phyloP scores from a whole-genome alignment of 2,797 vertebrate species.

The Cyclura pinguis region DNA sequence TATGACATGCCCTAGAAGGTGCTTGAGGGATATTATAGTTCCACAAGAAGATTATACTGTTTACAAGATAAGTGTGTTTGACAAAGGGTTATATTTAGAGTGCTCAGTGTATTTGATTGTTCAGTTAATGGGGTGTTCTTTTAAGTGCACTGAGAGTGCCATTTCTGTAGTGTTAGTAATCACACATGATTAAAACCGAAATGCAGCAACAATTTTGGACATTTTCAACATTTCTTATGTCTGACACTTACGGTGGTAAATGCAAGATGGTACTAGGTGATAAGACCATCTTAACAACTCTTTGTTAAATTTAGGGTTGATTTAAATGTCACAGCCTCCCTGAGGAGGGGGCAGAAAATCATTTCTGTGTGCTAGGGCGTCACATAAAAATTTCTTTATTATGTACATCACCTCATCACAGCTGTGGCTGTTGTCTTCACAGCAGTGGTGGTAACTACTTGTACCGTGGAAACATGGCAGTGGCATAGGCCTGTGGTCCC shows the following conservation, averaged over 20 bases:
- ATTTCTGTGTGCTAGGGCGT: not conserved
- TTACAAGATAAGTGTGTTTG: conserved; percentile 23
- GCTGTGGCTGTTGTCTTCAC: not conserved
- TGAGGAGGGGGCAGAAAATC: not conserved
- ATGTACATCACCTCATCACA: not conserved
- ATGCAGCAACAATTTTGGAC: not conserved
- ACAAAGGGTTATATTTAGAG: conserved; percentile 28
- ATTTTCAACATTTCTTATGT: not conserved
- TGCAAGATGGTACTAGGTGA: not conserved
- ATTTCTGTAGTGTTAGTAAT: not conserved
- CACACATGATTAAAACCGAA: not conserved
- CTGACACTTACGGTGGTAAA: not conserved
- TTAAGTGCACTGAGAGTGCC: not conserved
- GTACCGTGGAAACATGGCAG: too few species aligned
- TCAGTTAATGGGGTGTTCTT: conserved; percentile 18
- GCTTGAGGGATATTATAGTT: not conserved
- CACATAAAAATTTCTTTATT: not conserved
- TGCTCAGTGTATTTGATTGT: conserved; percentile 22
- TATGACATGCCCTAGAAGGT: not conserved
- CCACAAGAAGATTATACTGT: not conserved
- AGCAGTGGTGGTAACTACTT: too few species aligned
- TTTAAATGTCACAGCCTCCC: not conserved
- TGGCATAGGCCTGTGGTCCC: not conserved
- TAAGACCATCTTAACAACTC: not conserved
- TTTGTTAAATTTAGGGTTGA: not conserved